Base-by-base conservation (phyloP, 2,797 vertebrate species). In the Phaenicophaeus curvirostris region DNA sequence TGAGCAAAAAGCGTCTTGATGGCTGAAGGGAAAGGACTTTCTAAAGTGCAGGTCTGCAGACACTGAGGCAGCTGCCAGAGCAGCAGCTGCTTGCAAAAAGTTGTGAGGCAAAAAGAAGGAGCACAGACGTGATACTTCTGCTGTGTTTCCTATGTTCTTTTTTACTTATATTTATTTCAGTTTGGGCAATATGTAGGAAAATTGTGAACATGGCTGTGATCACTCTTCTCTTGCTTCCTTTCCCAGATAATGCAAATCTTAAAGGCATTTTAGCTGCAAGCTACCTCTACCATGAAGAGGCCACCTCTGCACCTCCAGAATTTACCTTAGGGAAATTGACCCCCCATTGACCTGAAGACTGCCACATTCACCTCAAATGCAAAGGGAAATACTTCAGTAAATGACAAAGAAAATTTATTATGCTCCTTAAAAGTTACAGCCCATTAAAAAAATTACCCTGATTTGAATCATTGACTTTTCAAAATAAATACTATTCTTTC, bases 401-500 rank as follows among this genome's bases (percentile, higher is more conserved):
- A 90, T 65, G 87, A 89, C 75, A 84, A 73, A 84, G 75, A 82
- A 90, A 85, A 88, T 96, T 78, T 93, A 94, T 86, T 89, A 83
- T 0, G 4, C 67, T 93, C 87, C 73, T 93, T 91, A 76, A 82
- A 87, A 94, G 66, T 95, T 93, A 89, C 66, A 90, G 77, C 50
- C 79, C 91, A 90, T 93, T 94, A 46, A 84, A 96, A 96, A 94
- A 85, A 82, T 94, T 94, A 90, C 55, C 66, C 80, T 87, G 85
- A 89, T 96, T 83, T 94, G 93, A 97, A 97, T 95, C 75, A 96
- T 37, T 93, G 89, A 80, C 91, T 96, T 93, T 94, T 93, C 80
- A 91, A 95, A 95, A 95, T 89, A 96, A 96, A 96, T 93, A 90
- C 87, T 79, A 71, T 79, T 86, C 88, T 95, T 94, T 96, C 93